Evolutionary conservation across 2,888 invertebrate genomes (phyloP).

Genomic region (Zelleria hepariella): DNA sequence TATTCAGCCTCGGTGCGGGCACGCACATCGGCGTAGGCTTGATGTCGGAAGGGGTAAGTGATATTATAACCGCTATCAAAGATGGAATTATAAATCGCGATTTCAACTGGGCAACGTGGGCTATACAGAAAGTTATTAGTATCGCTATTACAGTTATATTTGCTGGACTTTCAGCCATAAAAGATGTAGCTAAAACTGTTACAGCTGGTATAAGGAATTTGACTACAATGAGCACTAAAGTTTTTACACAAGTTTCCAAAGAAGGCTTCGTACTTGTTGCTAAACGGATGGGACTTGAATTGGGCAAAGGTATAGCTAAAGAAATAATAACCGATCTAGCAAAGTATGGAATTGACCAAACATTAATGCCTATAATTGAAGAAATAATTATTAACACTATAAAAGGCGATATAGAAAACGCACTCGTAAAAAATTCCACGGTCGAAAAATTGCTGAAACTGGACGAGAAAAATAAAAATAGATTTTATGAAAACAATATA

Average conservation of each 20-base stretch:
- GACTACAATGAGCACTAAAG: slow-evolving; percentile 9
- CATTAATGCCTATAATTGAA: slow-evolving; percentile 11
- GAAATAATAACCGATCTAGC: slow-evolving; percentile 13
- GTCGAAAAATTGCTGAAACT: slow-evolving; percentile 10
- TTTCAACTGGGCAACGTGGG: slow-evolving; percentile 14
- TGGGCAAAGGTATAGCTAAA: slow-evolving; percentile 13
- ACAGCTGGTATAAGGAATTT: slow-evolving; percentile 10
- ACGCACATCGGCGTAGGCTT: slow-evolving; percentile 10
- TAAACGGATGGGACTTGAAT: slow-evolving; percentile 11
- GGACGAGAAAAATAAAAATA: slow-evolving; percentile 10
- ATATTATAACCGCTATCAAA: slow-evolving; percentile 14
- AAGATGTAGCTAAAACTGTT: slow-evolving; percentile 12
- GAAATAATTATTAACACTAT: slow-evolving; percentile 10
- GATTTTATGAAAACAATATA: slow-evolving; percentile 11
- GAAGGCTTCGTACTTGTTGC: slow-evolving; percentile 12
- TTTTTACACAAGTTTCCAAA: slow-evolving; percentile 7
- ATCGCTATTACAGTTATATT: slow-evolving; percentile 8
- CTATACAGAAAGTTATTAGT: slow-evolving; percentile 13
- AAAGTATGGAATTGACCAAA: slow-evolving; percentile 11
- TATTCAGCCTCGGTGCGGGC: slow-evolving; percentile 12
- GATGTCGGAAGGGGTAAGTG: slow-evolving; percentile 12
- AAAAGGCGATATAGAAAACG: slow-evolving; percentile 9
- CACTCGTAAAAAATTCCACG: slow-evolving; percentile 8
- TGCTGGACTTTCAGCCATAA: slow-evolving; percentile 13
- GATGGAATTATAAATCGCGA: slow-evolving; percentile 14